These are phyloP conservation scores for Mesocricetus auratus DNA, from an alignment of 2,113 vertebrate genomes.

Conservation along the genomic window DNA sequence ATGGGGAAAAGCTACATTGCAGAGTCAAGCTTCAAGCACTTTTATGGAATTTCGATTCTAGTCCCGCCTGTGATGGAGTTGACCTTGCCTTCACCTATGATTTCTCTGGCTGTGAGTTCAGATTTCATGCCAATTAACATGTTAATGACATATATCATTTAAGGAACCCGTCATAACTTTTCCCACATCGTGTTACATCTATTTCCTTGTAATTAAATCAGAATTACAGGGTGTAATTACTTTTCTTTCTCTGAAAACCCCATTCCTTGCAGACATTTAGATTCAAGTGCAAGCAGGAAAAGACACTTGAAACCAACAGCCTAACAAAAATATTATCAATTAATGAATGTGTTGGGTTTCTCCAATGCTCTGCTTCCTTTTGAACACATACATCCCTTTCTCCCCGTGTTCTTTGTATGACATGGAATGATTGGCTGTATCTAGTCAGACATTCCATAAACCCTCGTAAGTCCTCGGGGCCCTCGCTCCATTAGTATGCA, in stretches of 20 bases:
- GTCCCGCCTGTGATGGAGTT: conserved; percentile 67
- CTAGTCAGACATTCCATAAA: conserved; percentile 18
- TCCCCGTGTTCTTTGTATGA: not conserved
- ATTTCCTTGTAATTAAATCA: conserved; percentile 80
- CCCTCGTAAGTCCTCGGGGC: conserved; percentile 67
- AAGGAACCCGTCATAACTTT: conserved; percentile 81
- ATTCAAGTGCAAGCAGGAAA: conserved; percentile 74
- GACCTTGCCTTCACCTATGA: conserved; percentile 79
- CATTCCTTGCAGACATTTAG: conserved; percentile 73
- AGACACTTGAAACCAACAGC: conserved; percentile 77
- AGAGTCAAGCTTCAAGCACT: conserved; percentile 65
- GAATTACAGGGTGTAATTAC: conserved; percentile 72
- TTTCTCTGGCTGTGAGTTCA: conserved; percentile 77
- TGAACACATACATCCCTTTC: conserved; percentile 49
- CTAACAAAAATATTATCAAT: conserved; percentile 79
- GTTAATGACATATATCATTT: conserved; percentile 85
- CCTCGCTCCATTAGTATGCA: conserved; percentile 74
- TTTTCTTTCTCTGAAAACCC: conserved; percentile 73
- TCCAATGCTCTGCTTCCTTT: conserved; percentile 33
- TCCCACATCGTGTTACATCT: conserved; percentile 77
- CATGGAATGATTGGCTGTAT: not conserved
- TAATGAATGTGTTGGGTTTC: conserved; percentile 61
- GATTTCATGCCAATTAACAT: conserved; percentile 83
- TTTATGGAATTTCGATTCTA: conserved; percentile 64
- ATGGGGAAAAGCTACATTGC: not conserved